Evolutionary conservation across 2,797 vertebrate species (phyloP).

Genomic region (Sebastes kiyomatsui): DNA sequence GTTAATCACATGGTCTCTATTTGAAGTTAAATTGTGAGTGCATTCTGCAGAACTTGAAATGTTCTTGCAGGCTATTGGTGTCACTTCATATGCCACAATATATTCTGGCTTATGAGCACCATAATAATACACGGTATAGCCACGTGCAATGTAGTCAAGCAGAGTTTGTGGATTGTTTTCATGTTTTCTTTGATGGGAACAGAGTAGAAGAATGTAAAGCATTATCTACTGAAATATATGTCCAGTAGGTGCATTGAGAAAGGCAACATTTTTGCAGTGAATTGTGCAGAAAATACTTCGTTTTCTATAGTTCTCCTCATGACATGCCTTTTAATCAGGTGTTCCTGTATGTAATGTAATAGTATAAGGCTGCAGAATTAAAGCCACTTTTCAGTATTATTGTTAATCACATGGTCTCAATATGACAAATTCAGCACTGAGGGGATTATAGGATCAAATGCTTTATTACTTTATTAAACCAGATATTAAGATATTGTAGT

Average conservation of each 20-base stretch:
- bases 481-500: background rate
- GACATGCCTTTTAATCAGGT: background rate
- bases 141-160: constrained; percentile 28
- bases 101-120: background rate
- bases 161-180: constrained; percentile 1
- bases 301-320: background rate
- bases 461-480: background rate
- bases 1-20: background rate
- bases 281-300: background rate
- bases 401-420: background rate
- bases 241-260: background rate
- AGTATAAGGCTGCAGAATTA: background rate
- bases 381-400: background rate
- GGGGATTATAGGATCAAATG: background rate
- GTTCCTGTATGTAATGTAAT: background rate
- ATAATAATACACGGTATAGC: background rate
- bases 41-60: background rate
- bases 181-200: background rate
- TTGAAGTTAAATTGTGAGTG: background rate
- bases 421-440: background rate
- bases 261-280: background rate
- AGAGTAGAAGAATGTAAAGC: background rate
- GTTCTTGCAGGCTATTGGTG: fast-evolving
- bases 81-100: background rate
- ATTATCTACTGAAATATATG: background rate